phyloP scores from a whole-genome alignment of 2,113 vertebrate species.

The Pteropus alecto region DNA sequence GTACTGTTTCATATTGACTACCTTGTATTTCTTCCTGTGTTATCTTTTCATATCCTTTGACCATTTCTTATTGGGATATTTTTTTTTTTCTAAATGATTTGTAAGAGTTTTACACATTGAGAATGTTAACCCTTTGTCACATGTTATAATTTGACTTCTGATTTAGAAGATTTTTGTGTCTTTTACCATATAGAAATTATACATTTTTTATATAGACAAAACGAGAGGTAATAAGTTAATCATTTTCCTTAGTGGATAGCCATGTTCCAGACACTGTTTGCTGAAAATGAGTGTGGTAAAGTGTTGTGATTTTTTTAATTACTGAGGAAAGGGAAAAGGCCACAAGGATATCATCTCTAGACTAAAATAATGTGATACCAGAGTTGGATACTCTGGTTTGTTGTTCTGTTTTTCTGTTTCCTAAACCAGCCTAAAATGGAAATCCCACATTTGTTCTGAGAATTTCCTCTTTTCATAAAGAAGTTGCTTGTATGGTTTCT shows the following conservation, averaged over 20 bases:
- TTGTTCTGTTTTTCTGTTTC: constrained; percentile 30
- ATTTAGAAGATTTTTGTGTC: not conserved
- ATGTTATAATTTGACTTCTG: not conserved
- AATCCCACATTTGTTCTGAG: not conserved
- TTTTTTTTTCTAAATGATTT: not conserved
- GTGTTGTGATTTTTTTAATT: not conserved
- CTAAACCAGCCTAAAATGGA: constrained; percentile 17
- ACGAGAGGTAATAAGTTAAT: not conserved
- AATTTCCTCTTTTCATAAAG: constrained; percentile 19
- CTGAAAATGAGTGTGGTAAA: constrained; percentile 22
- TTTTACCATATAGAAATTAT: constrained; percentile 6
- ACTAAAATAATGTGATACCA: not conserved
- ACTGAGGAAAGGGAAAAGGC: not conserved
- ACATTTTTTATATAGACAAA: constrained; percentile 14
- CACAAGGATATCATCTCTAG: not conserved
- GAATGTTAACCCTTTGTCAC: not conserved
- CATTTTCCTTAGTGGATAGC: not conserved
- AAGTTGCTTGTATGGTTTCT: not conserved
- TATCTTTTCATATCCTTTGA: not conserved
- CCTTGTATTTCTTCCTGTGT: not conserved
- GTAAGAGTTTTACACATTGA: not conserved
- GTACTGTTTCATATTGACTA: not conserved
- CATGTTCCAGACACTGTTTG: not conserved
- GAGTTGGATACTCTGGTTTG: not conserved
- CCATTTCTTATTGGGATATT: not conserved